Evolutionary conservation across 2,113 vertebrate genomes (phyloP).

Genomic region (Nannospalax galili): DNA sequence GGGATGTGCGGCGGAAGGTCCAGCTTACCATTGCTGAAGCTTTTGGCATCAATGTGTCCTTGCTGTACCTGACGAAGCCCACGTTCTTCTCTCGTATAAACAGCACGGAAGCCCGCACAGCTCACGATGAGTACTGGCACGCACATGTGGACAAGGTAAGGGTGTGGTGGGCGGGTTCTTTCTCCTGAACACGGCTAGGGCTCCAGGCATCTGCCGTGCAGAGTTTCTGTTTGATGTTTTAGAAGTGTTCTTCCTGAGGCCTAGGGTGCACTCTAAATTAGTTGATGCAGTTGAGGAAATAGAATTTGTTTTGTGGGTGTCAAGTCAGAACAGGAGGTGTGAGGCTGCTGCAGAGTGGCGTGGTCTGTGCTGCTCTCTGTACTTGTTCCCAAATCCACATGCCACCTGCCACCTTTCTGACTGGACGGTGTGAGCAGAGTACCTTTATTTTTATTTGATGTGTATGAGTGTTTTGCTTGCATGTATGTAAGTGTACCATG

Average conservation of each 20-base stretch:
- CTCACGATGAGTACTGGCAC: conserved; percentile 98
- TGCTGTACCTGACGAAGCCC: conserved; percentile 95
- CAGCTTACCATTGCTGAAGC: conserved; percentile 90
- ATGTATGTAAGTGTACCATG: too few species aligned
- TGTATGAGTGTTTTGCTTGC: too few species aligned
- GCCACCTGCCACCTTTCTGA: background rate
- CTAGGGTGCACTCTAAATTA: background rate
- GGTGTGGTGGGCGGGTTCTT: background rate
- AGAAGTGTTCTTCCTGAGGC: background rate
- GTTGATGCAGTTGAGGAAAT: background rate
- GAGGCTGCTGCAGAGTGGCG: too few species aligned
- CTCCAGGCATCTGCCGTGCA: too few species aligned
- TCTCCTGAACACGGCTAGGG: background rate
- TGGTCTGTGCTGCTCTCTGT: too few species aligned
- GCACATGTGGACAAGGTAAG: conserved; percentile 96
- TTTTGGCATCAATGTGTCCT: conserved; percentile 88
- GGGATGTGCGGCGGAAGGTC: conserved; percentile 90
- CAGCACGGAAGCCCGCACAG: conserved; percentile 91
- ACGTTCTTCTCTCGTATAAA: conserved; percentile 99
- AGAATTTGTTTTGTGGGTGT: background rate
- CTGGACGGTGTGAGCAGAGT: background rate
- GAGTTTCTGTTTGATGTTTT: rapidly evolving
- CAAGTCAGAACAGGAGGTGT: too few species aligned
- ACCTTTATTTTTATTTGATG: too few species aligned
- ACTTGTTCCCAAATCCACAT: too few species aligned